A percentile compares a stretch with the other conserved stretches of the same genome.
These are phyloP conservation scores for Balanococcus diminutus DNA, from an alignment of 2,888 invertebrate genomes.

Conservation along the genomic window DNA sequence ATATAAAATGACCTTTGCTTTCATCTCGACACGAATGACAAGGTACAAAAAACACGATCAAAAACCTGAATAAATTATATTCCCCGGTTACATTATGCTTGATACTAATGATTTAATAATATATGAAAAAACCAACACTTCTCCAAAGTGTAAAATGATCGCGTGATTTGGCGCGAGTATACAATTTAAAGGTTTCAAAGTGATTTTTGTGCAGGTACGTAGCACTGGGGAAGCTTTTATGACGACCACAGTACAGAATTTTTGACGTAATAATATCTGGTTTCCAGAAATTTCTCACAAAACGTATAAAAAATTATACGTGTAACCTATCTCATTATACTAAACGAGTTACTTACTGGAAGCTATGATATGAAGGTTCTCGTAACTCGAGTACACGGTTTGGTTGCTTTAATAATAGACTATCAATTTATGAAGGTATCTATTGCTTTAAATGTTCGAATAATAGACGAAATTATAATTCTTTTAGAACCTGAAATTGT, in stretches of 20 bases:
- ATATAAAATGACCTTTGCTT: too few relatives aligned
- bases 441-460: slow-evolving; percentile 3
- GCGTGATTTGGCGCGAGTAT: background rate
- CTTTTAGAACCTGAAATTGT: background rate
- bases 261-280: background rate
- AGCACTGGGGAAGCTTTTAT: background rate
- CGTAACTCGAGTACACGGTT: background rate
- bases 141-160: background rate
- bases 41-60: too few relatives aligned
- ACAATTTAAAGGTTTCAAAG: background rate
- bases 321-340: background rate
- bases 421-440: background rate
- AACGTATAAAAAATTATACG: slow-evolving; percentile 23
- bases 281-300: slow-evolving; percentile 24
- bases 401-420: slow-evolving; percentile 20
- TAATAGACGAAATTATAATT: slow-evolving; percentile 12
- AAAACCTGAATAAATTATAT: too few relatives aligned
- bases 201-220: background rate
- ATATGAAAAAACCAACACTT: background rate
- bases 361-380: slow-evolving; percentile 28
- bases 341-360: slow-evolving; percentile 35
- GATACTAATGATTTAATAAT: too few relatives aligned
- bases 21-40: too few relatives aligned
- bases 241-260: background rate
- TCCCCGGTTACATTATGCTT: too few relatives aligned